Evolutionary conservation across 1,140 invertebrate genomes (phyloP).

Genomic region (Nilaparvata lugens): DNA sequence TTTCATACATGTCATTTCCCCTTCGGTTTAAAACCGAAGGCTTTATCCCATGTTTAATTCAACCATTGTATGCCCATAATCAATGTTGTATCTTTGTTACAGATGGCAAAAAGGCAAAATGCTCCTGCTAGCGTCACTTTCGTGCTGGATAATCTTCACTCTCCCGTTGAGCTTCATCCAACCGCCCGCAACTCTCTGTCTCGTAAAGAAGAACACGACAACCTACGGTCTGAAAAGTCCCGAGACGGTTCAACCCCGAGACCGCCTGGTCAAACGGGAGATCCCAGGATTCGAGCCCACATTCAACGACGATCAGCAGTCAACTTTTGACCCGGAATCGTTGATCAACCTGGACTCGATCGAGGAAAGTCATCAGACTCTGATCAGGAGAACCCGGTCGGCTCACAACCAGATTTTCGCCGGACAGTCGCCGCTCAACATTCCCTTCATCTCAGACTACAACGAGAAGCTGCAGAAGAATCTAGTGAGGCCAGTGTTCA

Average conservation of each 20-base stretch:
- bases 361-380: conserved; percentile 8
- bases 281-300: neutral
- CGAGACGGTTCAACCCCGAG: conserved; percentile 22
- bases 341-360: neutral
- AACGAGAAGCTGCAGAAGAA: conserved; percentile 58
- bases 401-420: conserved; percentile 32
- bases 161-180: conserved; percentile 90
- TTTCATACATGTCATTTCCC: no score
- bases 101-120: conserved; percentile 79
- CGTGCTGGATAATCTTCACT: conserved; percentile 95
- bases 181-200: conserved; percentile 81
- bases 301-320: neutral
- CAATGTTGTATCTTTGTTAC: conserved; percentile 12
- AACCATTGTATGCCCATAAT: no score
- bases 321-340: neutral
- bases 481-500: conserved; percentile 87
- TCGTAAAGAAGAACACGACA: conserved; percentile 63
- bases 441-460: conserved; percentile 75
- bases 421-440: conserved; percentile 64
- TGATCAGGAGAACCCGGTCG: conserved; percentile 5
- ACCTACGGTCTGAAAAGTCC: conserved; percentile 43
- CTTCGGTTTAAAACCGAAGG: no score
- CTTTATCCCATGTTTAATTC: no score
- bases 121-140: conserved; percentile 81
- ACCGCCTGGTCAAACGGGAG: conserved; percentile 29